phyloP scores from a whole-genome alignment of 2,797 vertebrate genomes.

The Phylloscopus collybita region DNA sequence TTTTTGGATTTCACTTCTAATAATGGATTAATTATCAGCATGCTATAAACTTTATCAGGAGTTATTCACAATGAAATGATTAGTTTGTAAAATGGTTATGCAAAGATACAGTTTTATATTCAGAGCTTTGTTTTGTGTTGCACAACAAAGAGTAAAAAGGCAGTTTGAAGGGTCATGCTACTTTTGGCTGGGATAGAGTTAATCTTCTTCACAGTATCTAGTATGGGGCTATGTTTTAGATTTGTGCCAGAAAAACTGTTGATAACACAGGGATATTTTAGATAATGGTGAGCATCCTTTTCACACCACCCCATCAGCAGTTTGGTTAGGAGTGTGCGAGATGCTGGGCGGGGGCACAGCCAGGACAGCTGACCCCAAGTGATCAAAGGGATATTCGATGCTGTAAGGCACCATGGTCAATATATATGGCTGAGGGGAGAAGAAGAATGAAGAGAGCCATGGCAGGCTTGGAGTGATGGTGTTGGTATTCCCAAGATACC shows the following conservation, averaged over 20 bases:
- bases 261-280: neutral
- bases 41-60: neutral
- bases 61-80: neutral
- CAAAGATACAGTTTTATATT: neutral
- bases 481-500: neutral
- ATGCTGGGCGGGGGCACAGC: neutral
- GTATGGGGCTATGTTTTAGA: neutral
- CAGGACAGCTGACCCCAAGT: neutral
- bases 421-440: neutral
- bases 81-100: neutral
- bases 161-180: neutral
- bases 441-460: neutral
- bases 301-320: fast-evolving
- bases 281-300: neutral
- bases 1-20: neutral
- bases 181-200: neutral
- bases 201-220: neutral
- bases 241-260: neutral
- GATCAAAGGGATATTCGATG: fast-evolving
- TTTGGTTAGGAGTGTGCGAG: fast-evolving
- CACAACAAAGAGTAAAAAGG: neutral
- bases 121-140: neutral
- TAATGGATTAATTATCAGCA: neutral
- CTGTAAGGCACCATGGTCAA: fast-evolving
- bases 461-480: fast-evolving